Evolutionary conservation across 1,140 invertebrate genomes (phyloP), one percentile per base, ranked within the genome.

Genomic region (Drosophila prosaltans): DNA sequence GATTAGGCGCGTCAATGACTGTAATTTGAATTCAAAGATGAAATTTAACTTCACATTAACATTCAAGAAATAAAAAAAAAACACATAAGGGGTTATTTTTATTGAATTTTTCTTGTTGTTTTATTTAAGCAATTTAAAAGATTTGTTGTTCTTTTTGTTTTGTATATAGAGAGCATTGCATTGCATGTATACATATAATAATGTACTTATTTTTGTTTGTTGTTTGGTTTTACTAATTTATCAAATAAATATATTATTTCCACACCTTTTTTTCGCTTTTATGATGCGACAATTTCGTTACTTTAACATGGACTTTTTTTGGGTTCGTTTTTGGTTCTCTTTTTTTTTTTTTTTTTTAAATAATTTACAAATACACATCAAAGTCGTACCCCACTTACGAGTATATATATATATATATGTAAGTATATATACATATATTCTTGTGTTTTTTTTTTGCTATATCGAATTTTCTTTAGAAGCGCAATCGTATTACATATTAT

Each of bases 41-140:
- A 40, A 3, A 1, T 40, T 36, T 11, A 2, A 3, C 1, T 11
- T 11, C 9, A 40, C 1, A 10, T 11, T 40, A 3, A 3, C 3
- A 24, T 24, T 48, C 6, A 6, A 6, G 6, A 7, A 36, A 36
- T 2, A 26, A 51, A 26, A 59, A 26, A 45, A 59, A 54, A 32
- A 45, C 2, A 6, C 24, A 16, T 7, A 9, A 10, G 1, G 26
- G 24, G 8, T 10, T 8, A 28, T 70, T 59, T 80, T 69, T 58
- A 62, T 57, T 76, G 45, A 51, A 51, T 69, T 73, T 79, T 80
- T 78, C 70, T 63, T 3, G 30, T 66, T 69, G 16, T 62, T 80
- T 83, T 88, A 89, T 83, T 88, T 65, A 88, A 88, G 84, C 84
- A 88, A 89, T 89, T 88, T 89, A 74, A 89, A 83, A 88, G 79